Evolutionary conservation across 2,797 vertebrate genomes (phyloP), one percentile per base, ranked within the genome.

Genomic region (Bradypodion ventrale): DNA sequence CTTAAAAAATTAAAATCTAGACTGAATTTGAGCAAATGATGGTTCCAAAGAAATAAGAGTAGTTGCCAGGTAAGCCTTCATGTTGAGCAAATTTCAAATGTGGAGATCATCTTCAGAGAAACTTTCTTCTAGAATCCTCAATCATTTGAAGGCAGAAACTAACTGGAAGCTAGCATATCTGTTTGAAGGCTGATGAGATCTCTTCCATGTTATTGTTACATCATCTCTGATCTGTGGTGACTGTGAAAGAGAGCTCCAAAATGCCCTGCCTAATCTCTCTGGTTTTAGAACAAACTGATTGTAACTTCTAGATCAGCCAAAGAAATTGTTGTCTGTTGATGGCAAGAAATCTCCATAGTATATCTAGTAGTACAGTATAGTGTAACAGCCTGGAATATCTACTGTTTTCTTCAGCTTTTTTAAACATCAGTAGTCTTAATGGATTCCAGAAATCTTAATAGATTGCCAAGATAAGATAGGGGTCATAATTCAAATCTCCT

Each of bases 301-400:
- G 5, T 74, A 15, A 49, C n/a, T 69, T 25, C 40, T 40, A 72
- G 19, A 72, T 44, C 52, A 62, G 9, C 35, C 19, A 60, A 37
- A 87, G 96, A 97, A 83, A 32, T 15, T 32, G 12, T 62, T 7
- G 29, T 35, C 21, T 80, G 52, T 13, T 59, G 75, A 21, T 56
- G 12, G 23, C 35, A 76, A 35, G 6, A 80, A 27, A 35, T 52
- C 27, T 74, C 46, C 29, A 29, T 62, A n/a, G 19, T 60, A 40
- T 79, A 63, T 78, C 8, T 42, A 29, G 12, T 44, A 42, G 60
- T 9, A 7, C 19, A 21, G 16, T n/a, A 25, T 49, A n/a, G 46
- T 66, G 4, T 25, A n/a, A n/a, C n/a, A n/a, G n/a, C 16, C n/a
- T 35, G 23, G 12, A 27, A 69, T n/a, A 8, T 7, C 0, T 49